Percentiles rank a stretch among this genome's conserved stretches.
Evolutionary conservation across 2,113 vertebrate genomes (phyloP).

Genomic region (Antechinus flavipes): DNA sequence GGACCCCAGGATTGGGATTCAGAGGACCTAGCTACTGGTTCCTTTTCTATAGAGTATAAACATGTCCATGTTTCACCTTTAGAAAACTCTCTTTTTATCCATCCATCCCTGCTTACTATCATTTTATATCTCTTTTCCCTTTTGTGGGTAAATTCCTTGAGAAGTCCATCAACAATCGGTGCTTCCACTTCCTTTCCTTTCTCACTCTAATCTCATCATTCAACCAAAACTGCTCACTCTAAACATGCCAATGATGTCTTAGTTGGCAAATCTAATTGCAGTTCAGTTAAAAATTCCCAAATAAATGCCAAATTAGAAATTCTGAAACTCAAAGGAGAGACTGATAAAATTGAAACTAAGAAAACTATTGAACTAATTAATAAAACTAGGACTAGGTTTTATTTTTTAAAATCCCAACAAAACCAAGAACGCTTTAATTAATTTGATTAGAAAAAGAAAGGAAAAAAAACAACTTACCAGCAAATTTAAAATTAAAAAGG

Average conservation of each 20-base stretch:
- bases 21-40: neutral
- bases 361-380: too few relatives aligned
- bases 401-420: too few relatives aligned
- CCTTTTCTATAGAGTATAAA: neutral
- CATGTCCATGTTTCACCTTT: neutral
- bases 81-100: neutral
- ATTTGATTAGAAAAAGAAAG: too few relatives aligned
- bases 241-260: neutral
- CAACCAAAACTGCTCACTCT: neutral
- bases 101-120: neutral
- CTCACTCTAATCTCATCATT: neutral
- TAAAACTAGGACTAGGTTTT: too few relatives aligned
- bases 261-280: neutral
- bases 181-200: too few relatives aligned
- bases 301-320: too few relatives aligned
- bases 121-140: neutral
- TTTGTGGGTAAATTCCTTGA: neutral
- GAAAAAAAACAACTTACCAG: too few relatives aligned
- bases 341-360: too few relatives aligned
- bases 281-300: neutral
- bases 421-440: too few relatives aligned
- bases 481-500: too few relatives aligned
- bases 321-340: too few relatives aligned
- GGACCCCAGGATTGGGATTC: neutral
- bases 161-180: neutral